phyloP scores from a whole-genome alignment of 2,888 invertebrate genomes.

The Calephelis perditalis region DNA sequence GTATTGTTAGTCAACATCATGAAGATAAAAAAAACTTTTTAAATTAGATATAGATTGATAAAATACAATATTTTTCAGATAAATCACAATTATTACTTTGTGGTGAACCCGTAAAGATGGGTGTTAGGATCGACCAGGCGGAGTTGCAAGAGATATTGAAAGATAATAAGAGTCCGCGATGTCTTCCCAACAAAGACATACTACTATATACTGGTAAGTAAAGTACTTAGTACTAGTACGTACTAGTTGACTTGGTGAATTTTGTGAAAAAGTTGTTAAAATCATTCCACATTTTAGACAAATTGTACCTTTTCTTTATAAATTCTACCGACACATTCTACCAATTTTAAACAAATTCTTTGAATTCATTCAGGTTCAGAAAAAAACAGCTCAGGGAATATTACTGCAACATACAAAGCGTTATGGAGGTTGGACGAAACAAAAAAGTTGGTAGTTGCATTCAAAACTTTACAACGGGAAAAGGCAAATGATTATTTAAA shows the following conservation, averaged over 20 bases:
- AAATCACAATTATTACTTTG: slow-evolving; percentile 84
- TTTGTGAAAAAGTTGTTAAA: too few species aligned
- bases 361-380: slow-evolving; percentile 68
- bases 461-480: slow-evolving; percentile 86
- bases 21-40: too few species aligned
- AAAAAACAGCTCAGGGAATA: slow-evolving; percentile 79
- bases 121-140: slow-evolving; percentile 72
- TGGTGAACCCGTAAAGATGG: slow-evolving; percentile 77
- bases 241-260: too few species aligned
- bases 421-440: slow-evolving; percentile 87
- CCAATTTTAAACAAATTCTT: too few species aligned
- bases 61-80: slow-evolving; percentile 59
- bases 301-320: too few species aligned
- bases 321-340: too few species aligned
- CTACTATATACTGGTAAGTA: slow-evolving; percentile 81
- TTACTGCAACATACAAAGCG: slow-evolving; percentile 84
- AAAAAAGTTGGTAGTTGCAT: slow-evolving; percentile 87
- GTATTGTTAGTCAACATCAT: too few species aligned
- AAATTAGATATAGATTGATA: too few species aligned
- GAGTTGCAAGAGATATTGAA: slow-evolving; percentile 68
- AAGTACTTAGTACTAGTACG: too few species aligned
- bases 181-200: slow-evolving; percentile 83
- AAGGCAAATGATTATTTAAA: slow-evolving; percentile 79
- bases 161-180: slow-evolving; percentile 80
- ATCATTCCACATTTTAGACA: too few species aligned